Percentiles rank a stretch among this genome's conserved stretches.
phyloP scores from a whole-genome alignment of 2,797 vertebrate genomes.

The Sebastes cheni region DNA sequence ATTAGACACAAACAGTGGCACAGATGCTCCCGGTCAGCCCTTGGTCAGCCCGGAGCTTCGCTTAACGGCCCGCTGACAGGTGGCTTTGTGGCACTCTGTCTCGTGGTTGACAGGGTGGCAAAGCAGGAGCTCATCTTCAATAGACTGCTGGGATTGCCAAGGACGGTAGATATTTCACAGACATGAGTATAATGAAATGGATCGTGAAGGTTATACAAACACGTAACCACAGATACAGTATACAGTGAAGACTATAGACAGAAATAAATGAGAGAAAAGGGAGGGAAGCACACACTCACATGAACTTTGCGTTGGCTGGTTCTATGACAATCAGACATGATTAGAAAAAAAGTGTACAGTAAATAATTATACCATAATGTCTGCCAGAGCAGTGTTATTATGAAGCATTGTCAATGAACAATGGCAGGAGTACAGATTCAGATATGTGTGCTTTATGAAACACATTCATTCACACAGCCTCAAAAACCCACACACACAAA shows the following conservation, averaged over 20 bases:
- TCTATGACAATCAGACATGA: neutral
- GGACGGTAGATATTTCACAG: conserved; percentile 55
- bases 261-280: neutral
- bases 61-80: conserved; percentile 78
- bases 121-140: conserved; percentile 69
- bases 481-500: neutral
- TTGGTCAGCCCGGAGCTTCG: conserved; percentile 72
- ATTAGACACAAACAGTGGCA: conserved; percentile 79
- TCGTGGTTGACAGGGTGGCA: conserved; percentile 74
- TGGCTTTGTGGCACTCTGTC: conserved; percentile 81
- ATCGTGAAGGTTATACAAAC: conserved; percentile 23
- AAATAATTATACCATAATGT: neutral
- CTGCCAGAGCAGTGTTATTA: neutral
- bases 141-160: conserved; percentile 66
- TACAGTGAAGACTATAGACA: neutral
- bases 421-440: neutral
- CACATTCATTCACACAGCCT: neutral
- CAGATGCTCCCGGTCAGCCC: conserved; percentile 81
- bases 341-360: neutral
- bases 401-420: neutral
- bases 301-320: neutral
- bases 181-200: conserved; percentile 27
- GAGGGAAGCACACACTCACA: neutral
- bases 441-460: neutral
- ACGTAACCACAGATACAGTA: neutral